Evolutionary conservation across 2,888 invertebrate genomes (phyloP), one percentile per base, ranked within the genome.

Genomic region (Galeruca laticollis): DNA sequence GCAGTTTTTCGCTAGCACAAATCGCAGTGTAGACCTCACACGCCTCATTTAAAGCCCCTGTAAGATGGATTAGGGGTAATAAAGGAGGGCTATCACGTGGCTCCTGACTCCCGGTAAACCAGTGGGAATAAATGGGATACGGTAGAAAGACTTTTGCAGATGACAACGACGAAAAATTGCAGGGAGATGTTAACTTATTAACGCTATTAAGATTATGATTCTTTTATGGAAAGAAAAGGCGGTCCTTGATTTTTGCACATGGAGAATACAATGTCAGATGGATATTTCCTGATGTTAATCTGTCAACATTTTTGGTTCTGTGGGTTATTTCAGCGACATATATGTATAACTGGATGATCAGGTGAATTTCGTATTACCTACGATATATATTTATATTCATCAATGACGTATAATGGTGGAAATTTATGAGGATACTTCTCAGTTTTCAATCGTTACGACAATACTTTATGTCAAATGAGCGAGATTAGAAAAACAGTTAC

Each of bases 1-100:
- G 66, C 66, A 66, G 59, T 59, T 66, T 65, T 51, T 59, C 66
- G 60, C 51, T 37, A 51, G 33, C 63, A 64, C 61, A 69, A 69
- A 69, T 69, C 62, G 63, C 59, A 63, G 59, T 66, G 66, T 66
- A 66, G 66, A 66, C 66, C 66, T 66, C 66, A 63, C 72, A 75
- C 74, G 74, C 72, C 74, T 74, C 74, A 74, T 74, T 75, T 73
- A 73, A 75, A 71, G 60, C 71, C 65, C 62, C 66, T 64, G 52
- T 35, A 72, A 74, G 75, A 75, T 73, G 74, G 75, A 75, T 75
- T 75, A 73, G 73, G 51, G 65, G 73, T 71, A 75, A 75, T 75
- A 75, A 73, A 75, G 72, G 49, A 66, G 66, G 66, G 66, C 51
- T 60, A 66, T 66, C 66, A 66, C 67, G 68, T 70, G 73, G 72